These are phyloP conservation scores for Heliconius nattereri DNA, from an alignment of 1,140 invertebrate species.

Conservation along the genomic window DNA sequence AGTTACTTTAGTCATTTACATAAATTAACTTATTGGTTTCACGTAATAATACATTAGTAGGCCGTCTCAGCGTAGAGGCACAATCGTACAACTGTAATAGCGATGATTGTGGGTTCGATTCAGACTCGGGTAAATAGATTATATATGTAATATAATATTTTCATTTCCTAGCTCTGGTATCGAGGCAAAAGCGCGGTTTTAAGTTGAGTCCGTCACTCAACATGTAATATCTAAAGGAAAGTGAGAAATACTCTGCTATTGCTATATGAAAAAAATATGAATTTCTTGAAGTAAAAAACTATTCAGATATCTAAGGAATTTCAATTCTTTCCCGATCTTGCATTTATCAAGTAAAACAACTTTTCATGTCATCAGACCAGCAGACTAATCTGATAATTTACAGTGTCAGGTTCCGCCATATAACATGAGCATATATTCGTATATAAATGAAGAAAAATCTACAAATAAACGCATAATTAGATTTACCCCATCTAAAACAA, in stretches of 20 bases:
- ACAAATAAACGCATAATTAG: no score
- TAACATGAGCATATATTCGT: background rate
- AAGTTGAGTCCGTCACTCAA: no score
- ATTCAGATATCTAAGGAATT: background rate
- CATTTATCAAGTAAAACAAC: background rate
- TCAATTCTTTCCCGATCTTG: background rate
- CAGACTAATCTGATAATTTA: background rate
- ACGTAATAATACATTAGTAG: no score
- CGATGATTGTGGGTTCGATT: no score
- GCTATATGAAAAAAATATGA: background rate
- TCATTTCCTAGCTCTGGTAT: background rate
- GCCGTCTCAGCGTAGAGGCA: no score
- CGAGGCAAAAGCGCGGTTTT: background rate
- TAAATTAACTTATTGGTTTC: no score
- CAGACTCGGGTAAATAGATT: no score
- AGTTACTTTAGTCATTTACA: no score
- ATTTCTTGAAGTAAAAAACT: background rate
- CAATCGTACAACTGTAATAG: no score
- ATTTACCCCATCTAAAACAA: background rate
- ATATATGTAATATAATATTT: background rate
- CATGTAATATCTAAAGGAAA: background rate
- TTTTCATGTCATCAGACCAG: background rate
- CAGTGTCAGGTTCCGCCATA: background rate
- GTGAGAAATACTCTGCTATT: background rate
- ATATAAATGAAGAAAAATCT: background rate